Base-by-base conservation (phyloP, 2,797 vertebrate genomes). In the Emydoidea blandingii region DNA sequence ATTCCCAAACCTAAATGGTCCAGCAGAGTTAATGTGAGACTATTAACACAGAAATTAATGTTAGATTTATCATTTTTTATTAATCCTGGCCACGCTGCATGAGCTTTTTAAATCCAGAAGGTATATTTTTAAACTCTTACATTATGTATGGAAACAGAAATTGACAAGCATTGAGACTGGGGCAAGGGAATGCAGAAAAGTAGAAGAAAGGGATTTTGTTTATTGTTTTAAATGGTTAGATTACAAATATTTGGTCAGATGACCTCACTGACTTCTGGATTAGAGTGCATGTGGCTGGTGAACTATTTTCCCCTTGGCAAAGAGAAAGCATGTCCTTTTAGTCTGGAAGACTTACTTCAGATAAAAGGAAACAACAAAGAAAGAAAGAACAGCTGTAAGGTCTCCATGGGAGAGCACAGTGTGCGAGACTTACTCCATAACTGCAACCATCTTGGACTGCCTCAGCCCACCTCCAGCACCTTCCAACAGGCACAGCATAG, bases 11-110 rank as follows among this genome's bases (percentile, higher is more conserved):
- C 80, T 21, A 83, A 41, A 94, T 95, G 90, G 90, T 89, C 96
- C 88, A 54, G 56, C 49, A 76, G 89, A 96, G 90, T 83, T 92
- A 92, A 94, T 92, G 83, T 12, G 89, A 12, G 47, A 85, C 10
- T 81, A 83, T 19, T 92, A 96, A 47, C 19, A 47, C 79, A 85
- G 79, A 94, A 86, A 85, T 93, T 93, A 95, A 95, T 88, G 62
- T 37, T 93, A 44, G 83, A 90, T 95, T 95, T 94, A 90, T 14
- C 86, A 83, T 93, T 91, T 65, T 94, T 93, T 2, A 53, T 86
- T 80, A 84, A 93, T 91, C 53, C 92, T 56, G 8, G 15, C 89
- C 93, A 87, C 79, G 85, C 53, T 83, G 78, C 95, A 94, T 57
- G n/a, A 9, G 0, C n/a, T 44, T 49, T 87, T 91, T 52, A 3